phyloP scores from a whole-genome alignment of 2,888 invertebrate species.

The Eudasyphora cyanicolor region DNA sequence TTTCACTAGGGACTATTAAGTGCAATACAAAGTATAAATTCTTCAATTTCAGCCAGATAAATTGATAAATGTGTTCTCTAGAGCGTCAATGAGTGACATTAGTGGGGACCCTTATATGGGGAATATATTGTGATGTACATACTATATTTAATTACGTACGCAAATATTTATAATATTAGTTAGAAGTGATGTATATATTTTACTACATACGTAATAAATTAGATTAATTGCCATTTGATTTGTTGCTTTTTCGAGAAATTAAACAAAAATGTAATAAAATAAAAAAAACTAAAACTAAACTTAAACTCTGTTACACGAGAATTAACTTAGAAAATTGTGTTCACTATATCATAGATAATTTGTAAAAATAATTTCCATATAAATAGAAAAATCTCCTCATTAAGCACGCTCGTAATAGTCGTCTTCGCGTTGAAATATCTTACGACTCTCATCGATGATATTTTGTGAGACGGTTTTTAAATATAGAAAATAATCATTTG shows the following conservation, averaged over 20 bases:
- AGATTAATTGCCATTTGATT: too few species aligned
- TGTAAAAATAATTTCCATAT: constrained; percentile 48
- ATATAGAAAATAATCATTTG: constrained; percentile 79
- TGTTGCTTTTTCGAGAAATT: background rate
- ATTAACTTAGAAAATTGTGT: constrained; percentile 59
- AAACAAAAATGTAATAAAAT: constrained; percentile 17
- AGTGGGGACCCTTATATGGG: too few species aligned
- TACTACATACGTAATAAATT: too few species aligned
- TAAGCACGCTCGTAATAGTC: constrained; percentile 74
- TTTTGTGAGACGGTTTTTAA: constrained; percentile 81
- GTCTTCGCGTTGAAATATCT: constrained; percentile 77
- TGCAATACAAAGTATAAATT: too few species aligned
- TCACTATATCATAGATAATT: constrained; percentile 70
- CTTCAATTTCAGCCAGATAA: too few species aligned
- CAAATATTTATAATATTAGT: too few species aligned
- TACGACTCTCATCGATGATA: constrained; percentile 81
- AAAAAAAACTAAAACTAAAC: constrained; percentile 15
- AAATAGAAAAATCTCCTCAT: constrained; percentile 14
- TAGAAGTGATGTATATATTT: too few species aligned
- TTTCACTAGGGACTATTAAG: too few species aligned
- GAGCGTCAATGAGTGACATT: too few species aligned
- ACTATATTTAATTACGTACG: too few species aligned
- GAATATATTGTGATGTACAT: too few species aligned
- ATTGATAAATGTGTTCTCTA: too few species aligned
- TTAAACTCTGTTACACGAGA: background rate